phyloP scores from a whole-genome alignment of 2,113 vertebrate species.

The Sclerurus mexicanus region DNA sequence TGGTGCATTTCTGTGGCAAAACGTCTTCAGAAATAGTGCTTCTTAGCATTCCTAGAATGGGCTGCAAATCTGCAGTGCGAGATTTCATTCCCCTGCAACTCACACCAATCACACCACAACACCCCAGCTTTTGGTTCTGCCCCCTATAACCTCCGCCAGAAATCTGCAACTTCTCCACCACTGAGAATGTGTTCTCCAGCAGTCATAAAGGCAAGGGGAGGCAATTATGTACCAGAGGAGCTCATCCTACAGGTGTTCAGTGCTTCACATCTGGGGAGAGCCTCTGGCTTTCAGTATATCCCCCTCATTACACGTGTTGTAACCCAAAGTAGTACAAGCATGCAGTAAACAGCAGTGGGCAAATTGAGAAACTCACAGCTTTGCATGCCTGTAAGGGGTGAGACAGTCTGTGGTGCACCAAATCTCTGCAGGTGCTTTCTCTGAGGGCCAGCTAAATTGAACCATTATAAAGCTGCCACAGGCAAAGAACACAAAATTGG shows the following conservation, averaged over 20 bases:
- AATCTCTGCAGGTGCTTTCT: conserved; percentile 60
- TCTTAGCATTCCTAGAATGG: not conserved
- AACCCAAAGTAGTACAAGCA: not conserved
- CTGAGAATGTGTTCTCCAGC: not conserved
- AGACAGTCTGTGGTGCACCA: not conserved
- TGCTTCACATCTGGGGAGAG: not conserved
- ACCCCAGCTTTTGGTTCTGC: not conserved
- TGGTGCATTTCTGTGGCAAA: not conserved
- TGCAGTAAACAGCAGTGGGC: not conserved
- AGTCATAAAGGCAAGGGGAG: not conserved
- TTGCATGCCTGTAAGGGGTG: not conserved
- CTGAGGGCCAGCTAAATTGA: conserved; percentile 43
- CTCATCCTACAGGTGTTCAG: not conserved
- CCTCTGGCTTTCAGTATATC: not conserved
- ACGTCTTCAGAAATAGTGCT: not conserved
- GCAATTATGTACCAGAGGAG: not conserved
- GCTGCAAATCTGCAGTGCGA: not conserved
- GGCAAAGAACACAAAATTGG: conserved; percentile 59
- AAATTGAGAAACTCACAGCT: not conserved
- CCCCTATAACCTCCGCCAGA: not conserved
- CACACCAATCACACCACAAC: not conserved
- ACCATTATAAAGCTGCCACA: conserved; percentile 39
- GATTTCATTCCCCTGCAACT: not conserved
- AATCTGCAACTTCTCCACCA: not conserved
- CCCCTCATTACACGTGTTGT: not conserved